Percentiles rank a stretch among this genome's conserved stretches.
phyloP scores from a whole-genome alignment of 2,888 invertebrate species.

The Phortica magna region DNA sequence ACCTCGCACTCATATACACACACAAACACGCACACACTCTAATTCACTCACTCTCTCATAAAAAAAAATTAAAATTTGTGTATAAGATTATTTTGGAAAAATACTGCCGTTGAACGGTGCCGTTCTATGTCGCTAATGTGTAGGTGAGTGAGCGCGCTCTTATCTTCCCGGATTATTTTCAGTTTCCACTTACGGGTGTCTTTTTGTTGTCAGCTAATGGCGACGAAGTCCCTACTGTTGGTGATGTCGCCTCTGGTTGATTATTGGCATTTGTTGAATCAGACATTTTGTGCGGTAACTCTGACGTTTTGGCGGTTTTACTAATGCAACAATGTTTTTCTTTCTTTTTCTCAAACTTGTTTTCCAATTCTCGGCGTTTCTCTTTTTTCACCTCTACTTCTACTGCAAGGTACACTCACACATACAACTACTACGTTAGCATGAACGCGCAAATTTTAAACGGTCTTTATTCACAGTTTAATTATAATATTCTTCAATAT shows the following conservation, averaged over 20 bases:
- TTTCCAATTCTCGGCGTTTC: conserved; percentile 51
- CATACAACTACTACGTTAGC: conserved; percentile 47
- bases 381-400: conserved; percentile 44
- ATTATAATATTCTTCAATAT: conserved; percentile 23
- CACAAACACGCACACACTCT: conserved; percentile 27
- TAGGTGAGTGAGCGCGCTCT: conserved; percentile 46
- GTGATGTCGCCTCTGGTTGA: conserved; percentile 52
- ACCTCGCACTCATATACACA: conserved; percentile 47
- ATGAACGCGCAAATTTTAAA: conserved; percentile 66
- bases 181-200: conserved; percentile 69
- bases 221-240: conserved; percentile 32
- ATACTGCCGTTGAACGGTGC: conserved; percentile 43
- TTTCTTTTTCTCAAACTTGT: conserved; percentile 44
- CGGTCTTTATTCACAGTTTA: conserved; percentile 46
- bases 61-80: conserved; percentile 18
- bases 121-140: conserved; percentile 32
- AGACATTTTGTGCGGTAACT: conserved; percentile 59
- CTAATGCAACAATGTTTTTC: conserved; percentile 32
- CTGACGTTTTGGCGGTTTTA: conserved; percentile 33
- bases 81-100: conserved; percentile 57
- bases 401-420: conserved; percentile 57
- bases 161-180: conserved; percentile 58
- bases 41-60: conserved; percentile 42
- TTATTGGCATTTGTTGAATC: conserved; percentile 61
- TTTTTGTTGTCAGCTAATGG: conserved; percentile 64